A percentile compares a stretch with the other conserved stretches of the same genome.
Evolutionary conservation across 2,888 invertebrate species (phyloP).

Genomic region (Cephonodes hylas): DNA sequence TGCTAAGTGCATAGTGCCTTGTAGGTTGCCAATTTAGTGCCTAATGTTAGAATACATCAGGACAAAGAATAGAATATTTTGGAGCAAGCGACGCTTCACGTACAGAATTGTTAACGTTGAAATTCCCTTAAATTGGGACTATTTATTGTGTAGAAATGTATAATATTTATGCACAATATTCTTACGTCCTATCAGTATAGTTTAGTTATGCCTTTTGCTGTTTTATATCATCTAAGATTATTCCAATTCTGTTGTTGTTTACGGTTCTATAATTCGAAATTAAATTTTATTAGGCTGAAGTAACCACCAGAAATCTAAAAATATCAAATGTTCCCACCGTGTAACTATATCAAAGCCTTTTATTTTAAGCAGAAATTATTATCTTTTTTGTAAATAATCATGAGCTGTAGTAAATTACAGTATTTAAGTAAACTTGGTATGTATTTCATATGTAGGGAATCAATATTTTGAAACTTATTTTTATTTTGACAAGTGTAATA

Average conservation of each 20-base stretch:
- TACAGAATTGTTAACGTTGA: slow-evolving; percentile 16
- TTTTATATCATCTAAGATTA: background rate
- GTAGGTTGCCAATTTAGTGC: slow-evolving; percentile 83
- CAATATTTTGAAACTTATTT: slow-evolving; percentile 27
- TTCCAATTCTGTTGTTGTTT: slow-evolving; percentile 6
- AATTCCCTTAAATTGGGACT: background rate
- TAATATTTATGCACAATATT: slow-evolving; percentile 14
- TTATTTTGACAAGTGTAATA: slow-evolving; percentile 21
- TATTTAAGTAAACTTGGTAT: slow-evolving; percentile 37
- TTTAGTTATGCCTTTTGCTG: slow-evolving; percentile 4
- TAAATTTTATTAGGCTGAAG: slow-evolving; percentile 41
- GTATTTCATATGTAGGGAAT: slow-evolving; percentile 31
- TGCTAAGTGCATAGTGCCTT: slow-evolving; percentile 82
- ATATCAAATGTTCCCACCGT: slow-evolving; percentile 76
- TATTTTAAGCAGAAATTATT: slow-evolving; percentile 54
- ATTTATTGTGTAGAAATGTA: slow-evolving; percentile 6
- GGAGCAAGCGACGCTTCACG: slow-evolving; percentile 21
- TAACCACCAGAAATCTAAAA: slow-evolving; percentile 71
- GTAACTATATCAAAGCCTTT: slow-evolving; percentile 66
- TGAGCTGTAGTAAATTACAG: slow-evolving; percentile 46
- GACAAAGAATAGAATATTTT: slow-evolving; percentile 47
- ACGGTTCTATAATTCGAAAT: slow-evolving; percentile 3
- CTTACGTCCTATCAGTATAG: background rate
- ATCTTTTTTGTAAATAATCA: slow-evolving; percentile 59
- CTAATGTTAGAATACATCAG: slow-evolving; percentile 65